Base-by-base conservation (phyloP, 2,888 invertebrate species). In the Leucoptera coffeella region DNA sequence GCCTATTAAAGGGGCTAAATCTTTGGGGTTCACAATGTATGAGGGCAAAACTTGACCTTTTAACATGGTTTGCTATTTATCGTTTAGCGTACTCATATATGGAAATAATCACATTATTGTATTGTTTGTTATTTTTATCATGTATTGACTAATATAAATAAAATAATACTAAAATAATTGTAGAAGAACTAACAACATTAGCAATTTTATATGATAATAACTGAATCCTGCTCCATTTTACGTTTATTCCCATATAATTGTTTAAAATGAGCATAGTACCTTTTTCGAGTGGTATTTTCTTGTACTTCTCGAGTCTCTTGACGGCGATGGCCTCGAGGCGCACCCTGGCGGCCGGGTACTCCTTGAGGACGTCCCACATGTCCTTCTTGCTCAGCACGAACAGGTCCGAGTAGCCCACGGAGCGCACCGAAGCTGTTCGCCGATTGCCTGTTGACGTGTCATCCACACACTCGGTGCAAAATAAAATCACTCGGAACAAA, bases 301-400 rank as follows among this genome's bases (percentile, higher is more conserved):
- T 94, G 71, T 95, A 95, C 69, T 95, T 95, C 74, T 95, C 94
- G 50, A 97, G 78, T 57, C 96, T 80, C 72, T 95, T 95, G 47
- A 94, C 94, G 32, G 96, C 96, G 46, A 97, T 95, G 32, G 95
- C 90, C 67, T 96, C 96, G 29, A 97, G 78, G 36, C 95, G 82
- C 46, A 96, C 86, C 59, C 96, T 75, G 35, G 92, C 92, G 12
- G 91, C 89, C 14, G 92, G 92, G 64, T 92, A 92, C 58, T 92
- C 92, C 67, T 96, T 93, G 37, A 94, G 81, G 38, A 97, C 97
- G 65, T 96, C 96, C 96, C 95, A 96, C 88, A 97, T 92, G 75
- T 96, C 96, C 75, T 93, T 93, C 78, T 97, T 97, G 67, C 92
- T 93, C 42, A 97, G 82, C 55, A 96, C 95, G 75, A 97, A 97